A percentile compares a stretch with the other conserved stretches of the same genome.
Conservation (phyloP, 2,888 invertebrate genomes). For the Strigamia maritima region DNA sequence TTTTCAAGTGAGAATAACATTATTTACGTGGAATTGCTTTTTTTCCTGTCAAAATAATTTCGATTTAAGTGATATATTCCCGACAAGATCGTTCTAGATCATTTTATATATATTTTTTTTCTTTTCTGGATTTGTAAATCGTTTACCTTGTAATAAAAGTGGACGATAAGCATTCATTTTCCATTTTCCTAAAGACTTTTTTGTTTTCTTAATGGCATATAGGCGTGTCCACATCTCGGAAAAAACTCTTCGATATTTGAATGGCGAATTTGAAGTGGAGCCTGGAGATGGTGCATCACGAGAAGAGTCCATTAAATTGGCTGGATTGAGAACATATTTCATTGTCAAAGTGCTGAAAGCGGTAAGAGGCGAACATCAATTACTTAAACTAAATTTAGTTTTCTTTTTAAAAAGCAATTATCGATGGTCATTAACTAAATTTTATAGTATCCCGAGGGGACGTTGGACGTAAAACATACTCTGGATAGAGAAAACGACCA, state of each 20-base stretch:
- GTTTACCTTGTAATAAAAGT: neutral
- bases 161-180: neutral
- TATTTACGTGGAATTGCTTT: too few species aligned
- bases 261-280: conserved; percentile 89
- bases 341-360: conserved; percentile 75
- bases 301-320: conserved; percentile 83
- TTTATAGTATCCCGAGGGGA: conserved; percentile 47
- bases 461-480: conserved; percentile 45
- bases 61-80: too few species aligned
- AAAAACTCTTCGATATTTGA: conserved; percentile 78
- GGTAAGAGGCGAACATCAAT: neutral
- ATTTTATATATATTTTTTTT: too few species aligned
- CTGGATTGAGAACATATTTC: conserved; percentile 87
- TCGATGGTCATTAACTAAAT: neutral
- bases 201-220: conserved; percentile 47
- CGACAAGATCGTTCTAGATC: too few species aligned
- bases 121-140: neutral
- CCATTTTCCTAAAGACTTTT: neutral
- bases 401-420: conserved; percentile 10
- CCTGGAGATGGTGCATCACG: conserved; percentile 83
- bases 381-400: neutral
- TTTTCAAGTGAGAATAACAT: too few species aligned
- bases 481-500: conserved; percentile 31
- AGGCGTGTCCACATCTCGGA: conserved; percentile 92
- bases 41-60: too few species aligned